Percentiles rank a stretch among this genome's conserved stretches.
These are phyloP conservation scores for Ptychoptera contaminata DNA, from an alignment of 2,888 invertebrate species.

Conservation along the genomic window DNA sequence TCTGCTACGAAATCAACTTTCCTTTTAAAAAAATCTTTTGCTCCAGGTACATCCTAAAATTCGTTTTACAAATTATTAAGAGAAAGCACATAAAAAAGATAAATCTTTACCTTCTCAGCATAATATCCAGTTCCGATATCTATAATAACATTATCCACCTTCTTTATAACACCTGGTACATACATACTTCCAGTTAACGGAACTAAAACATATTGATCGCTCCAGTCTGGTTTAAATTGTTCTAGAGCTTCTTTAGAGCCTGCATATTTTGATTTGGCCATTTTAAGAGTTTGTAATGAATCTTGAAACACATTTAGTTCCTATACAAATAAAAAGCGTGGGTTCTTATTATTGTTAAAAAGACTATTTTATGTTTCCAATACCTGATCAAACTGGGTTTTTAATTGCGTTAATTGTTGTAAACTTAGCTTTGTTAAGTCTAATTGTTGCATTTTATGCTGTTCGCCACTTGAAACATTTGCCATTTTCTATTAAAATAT, in stretches of 20 bases:
- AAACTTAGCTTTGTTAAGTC: slow-evolving; percentile 67
- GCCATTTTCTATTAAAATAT: slow-evolving; percentile 9
- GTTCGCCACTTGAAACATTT: slow-evolving; percentile 39
- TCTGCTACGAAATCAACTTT: slow-evolving; percentile 82
- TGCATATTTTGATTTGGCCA: slow-evolving; percentile 79
- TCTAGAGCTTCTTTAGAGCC: slow-evolving; percentile 75
- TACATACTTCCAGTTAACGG: slow-evolving; percentile 96
- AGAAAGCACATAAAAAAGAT: slow-evolving; percentile 1
- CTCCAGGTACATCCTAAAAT: slow-evolving; percentile 53
- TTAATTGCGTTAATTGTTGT: slow-evolving; percentile 66
- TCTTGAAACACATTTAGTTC: slow-evolving; percentile 81
- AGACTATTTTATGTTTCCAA: slow-evolving; percentile 9
- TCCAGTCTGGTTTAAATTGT: slow-evolving; percentile 56
- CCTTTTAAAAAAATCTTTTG: slow-evolving; percentile 83
- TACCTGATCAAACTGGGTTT: slow-evolving; percentile 78
- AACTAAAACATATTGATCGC: slow-evolving; percentile 76
- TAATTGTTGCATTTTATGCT: slow-evolving; percentile 55
- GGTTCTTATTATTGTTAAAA: neutral
- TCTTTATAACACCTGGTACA: slow-evolving; percentile 76
- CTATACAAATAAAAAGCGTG: slow-evolving; percentile 30
- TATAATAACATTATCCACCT: slow-evolving; percentile 75
- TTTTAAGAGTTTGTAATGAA: slow-evolving; percentile 74
- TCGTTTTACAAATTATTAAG: neutral
- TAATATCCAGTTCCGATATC: slow-evolving; percentile 97
- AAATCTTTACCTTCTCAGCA: slow-evolving; percentile 64